Conservation (phyloP, 1,140 invertebrate species). For the Drosophila ambigua region DNA sequence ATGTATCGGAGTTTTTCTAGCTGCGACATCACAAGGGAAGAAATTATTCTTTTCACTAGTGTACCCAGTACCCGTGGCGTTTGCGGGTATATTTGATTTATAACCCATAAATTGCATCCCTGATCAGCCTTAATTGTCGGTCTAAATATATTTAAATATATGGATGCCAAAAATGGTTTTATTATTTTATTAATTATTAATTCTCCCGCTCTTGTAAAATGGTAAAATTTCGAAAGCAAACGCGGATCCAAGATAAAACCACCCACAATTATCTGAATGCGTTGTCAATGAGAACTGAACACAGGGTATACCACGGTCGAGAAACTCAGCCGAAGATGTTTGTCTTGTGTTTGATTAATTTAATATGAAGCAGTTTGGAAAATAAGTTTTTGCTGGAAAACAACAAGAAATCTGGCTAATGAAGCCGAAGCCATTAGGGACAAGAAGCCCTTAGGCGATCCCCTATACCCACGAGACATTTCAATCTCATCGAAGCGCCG, state of each 20-base stretch:
- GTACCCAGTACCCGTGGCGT: neutral
- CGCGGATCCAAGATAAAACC: too few relatives aligned
- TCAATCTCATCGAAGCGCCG: constrained; percentile 10
- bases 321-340: neutral
- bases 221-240: too few relatives aligned
- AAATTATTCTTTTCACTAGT: constrained; percentile 29
- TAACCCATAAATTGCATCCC: too few relatives aligned
- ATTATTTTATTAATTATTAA: too few relatives aligned
- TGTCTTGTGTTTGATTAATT: constrained; percentile 33
- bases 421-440: constrained; percentile 14
- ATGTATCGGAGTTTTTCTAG: constrained; percentile 58
- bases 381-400: neutral
- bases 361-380: constrained; percentile 39
- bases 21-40: constrained; percentile 20
- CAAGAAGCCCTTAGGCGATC: neutral
- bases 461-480: neutral
- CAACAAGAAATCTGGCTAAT: constrained; percentile 37
- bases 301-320: too few relatives aligned
- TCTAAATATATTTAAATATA: too few relatives aligned
- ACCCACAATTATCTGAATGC: too few relatives aligned
- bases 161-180: too few relatives aligned
- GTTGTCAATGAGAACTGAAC: too few relatives aligned
- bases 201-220: too few relatives aligned
- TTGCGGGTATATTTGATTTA: neutral
- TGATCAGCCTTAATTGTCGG: too few relatives aligned